A percentile compares a stretch with the other conserved stretches of the same genome.
Evolutionary conservation across 1,140 invertebrate genomes (phyloP).

Genomic region (Homarus americanus): DNA sequence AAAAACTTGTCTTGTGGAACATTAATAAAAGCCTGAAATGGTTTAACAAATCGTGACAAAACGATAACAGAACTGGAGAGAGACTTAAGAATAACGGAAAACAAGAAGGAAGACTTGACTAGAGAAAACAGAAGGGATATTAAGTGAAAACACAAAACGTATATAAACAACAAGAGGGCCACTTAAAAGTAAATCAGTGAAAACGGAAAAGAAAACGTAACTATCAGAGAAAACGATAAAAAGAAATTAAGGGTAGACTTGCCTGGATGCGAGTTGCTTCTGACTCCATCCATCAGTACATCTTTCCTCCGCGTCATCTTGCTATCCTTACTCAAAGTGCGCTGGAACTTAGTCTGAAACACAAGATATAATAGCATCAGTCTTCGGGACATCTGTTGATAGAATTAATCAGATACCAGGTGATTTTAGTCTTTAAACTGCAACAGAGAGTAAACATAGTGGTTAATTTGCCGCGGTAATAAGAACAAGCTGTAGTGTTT

Average conservation of each 20-base stretch:
- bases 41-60: too few relatives aligned
- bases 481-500: neutral
- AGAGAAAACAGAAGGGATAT: too few relatives aligned
- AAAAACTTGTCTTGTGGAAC: too few relatives aligned
- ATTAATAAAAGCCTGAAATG: too few relatives aligned
- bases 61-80: too few relatives aligned
- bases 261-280: conserved; percentile 64
- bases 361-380: neutral
- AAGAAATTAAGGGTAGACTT: neutral
- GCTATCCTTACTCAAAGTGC: conserved; percentile 58
- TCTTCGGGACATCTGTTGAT: neutral
- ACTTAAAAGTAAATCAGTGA: neutral
- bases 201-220: neutral
- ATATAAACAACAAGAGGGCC: neutral
- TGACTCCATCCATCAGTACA: conserved; percentile 44
- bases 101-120: too few relatives aligned
- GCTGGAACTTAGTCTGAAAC: conserved; percentile 60
- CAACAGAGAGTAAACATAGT: neutral
- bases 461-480: neutral
- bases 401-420: neutral
- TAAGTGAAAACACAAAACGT: too few relatives aligned
- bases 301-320: conserved; percentile 48
- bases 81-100: too few relatives aligned
- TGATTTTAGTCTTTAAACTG: neutral
- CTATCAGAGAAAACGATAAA: neutral